phyloP scores from a whole-genome alignment of 1,140 invertebrate genomes.

The Phocides pigmalion region DNA sequence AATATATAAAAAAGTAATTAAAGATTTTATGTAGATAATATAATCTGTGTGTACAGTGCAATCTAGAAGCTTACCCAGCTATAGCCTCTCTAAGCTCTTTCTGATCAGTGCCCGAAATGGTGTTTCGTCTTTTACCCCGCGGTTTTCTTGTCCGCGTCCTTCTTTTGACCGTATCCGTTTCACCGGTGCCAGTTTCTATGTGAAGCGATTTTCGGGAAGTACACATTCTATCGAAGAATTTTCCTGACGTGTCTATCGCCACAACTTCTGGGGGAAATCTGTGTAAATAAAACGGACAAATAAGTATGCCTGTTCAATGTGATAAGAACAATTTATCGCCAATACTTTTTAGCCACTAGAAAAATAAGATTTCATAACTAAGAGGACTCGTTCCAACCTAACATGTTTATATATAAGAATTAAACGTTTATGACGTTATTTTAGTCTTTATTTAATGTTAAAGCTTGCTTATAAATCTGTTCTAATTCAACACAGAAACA shows the following conservation, averaged over 20 bases:
- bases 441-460: too few relatives aligned
- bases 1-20: conserved; percentile 8
- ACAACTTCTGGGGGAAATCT: conserved; percentile 95
- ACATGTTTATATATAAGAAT: too few relatives aligned
- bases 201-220: conserved; percentile 91
- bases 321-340: too few relatives aligned
- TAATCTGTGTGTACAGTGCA: conserved; percentile 72
- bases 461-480: too few relatives aligned
- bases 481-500: too few relatives aligned
- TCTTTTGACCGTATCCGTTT: conserved; percentile 86
- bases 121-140: conserved; percentile 93
- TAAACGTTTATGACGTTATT: too few relatives aligned
- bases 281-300: conserved; percentile 39
- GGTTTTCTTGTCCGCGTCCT: conserved; percentile 89
- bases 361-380: too few relatives aligned
- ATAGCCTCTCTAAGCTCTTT: conserved; percentile 93
- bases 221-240: conserved; percentile 94
- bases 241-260: conserved; percentile 93
- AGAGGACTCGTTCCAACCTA: too few relatives aligned
- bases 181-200: conserved; percentile 80
- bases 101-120: conserved; percentile 94
- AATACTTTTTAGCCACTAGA: too few relatives aligned
- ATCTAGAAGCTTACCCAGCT: conserved; percentile 88
- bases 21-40: conserved; percentile 56
- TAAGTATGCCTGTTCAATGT: neutral